Conservation (phyloP, 1,140 invertebrate genomes). For the Oncopodura yosiiana region DNA sequence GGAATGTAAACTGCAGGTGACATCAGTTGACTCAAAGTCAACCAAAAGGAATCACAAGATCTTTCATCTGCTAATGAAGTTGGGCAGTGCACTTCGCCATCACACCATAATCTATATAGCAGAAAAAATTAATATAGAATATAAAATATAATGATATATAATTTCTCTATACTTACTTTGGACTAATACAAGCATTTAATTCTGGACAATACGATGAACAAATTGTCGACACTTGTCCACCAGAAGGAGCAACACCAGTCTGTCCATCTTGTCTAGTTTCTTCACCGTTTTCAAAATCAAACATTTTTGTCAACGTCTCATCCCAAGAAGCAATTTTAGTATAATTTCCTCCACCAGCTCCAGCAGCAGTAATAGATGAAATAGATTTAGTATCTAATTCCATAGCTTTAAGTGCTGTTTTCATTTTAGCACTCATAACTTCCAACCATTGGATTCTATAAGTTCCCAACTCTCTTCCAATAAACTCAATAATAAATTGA, state of each 20-base stretch:
- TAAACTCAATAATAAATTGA: conserved; percentile 49
- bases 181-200: conserved; percentile 74
- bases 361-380: not conserved
- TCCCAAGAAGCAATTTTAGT: conserved; percentile 9
- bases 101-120: conserved; percentile 83
- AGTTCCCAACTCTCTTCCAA: conserved; percentile 56
- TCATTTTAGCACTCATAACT: conserved; percentile 42
- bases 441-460: conserved; percentile 61
- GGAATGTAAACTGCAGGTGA: conserved; percentile 34
- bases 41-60: conserved; percentile 35
- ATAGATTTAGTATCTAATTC: not conserved
- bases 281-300: conserved; percentile 19
- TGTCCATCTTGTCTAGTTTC: conserved; percentile 6
- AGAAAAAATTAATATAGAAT: too few species aligned
- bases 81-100: conserved; percentile 47
- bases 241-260: conserved; percentile 7
- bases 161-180: too few species aligned
- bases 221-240: conserved; percentile 2
- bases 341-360: not conserved
- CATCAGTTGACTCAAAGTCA: conserved; percentile 32
- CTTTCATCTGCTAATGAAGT: conserved; percentile 27
- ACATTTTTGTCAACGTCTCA: conserved; percentile 12
- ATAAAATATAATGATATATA: too few species aligned
- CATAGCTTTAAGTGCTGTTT: conserved; percentile 16
- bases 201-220: conserved; percentile 71